A percentile compares a stretch with the other conserved stretches of the same genome.
Conservation (phyloP, 2,797 vertebrate species). For the Lateolabrax maculatus region DNA sequence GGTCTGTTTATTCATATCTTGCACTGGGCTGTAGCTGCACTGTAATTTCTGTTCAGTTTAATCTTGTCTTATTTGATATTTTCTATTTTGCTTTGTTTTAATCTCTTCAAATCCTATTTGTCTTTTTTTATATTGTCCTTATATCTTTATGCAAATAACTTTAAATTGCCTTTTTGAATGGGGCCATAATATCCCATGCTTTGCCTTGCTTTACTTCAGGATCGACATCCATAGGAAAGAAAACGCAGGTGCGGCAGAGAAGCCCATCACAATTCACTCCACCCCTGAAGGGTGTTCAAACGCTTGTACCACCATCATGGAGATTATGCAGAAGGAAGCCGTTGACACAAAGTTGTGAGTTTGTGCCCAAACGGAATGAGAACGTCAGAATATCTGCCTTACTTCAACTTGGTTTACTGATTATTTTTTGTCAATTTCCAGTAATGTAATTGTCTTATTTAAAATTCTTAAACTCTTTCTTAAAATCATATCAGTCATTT, state of each 20-base stretch:
- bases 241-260: conserved; percentile 97
- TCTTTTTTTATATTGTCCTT: background rate
- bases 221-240: conserved; percentile 99
- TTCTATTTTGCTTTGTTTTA: background rate
- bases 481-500: background rate
- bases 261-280: conserved; percentile 98
- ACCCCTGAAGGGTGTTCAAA: conserved; percentile 96
- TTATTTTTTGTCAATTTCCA: too few species aligned
- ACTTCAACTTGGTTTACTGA: background rate
- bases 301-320: conserved; percentile 97
- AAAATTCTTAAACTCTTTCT: background rate
- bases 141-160: background rate
- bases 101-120: background rate
- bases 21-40: background rate
- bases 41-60: background rate
- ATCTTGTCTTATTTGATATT: background rate
- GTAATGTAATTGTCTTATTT: background rate
- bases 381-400: background rate
- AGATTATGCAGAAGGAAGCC: conserved; percentile 99
- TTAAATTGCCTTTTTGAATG: background rate
- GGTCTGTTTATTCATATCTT: background rate
- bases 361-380: conserved; percentile 4
- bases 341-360: conserved; percentile 99
- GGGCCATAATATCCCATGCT: background rate
- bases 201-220: conserved; percentile 74